A percentile compares a stretch with the other conserved stretches of the same genome.
Evolutionary conservation across 2,888 invertebrate species (phyloP).

Genomic region (Nephrotoma flavescens): DNA sequence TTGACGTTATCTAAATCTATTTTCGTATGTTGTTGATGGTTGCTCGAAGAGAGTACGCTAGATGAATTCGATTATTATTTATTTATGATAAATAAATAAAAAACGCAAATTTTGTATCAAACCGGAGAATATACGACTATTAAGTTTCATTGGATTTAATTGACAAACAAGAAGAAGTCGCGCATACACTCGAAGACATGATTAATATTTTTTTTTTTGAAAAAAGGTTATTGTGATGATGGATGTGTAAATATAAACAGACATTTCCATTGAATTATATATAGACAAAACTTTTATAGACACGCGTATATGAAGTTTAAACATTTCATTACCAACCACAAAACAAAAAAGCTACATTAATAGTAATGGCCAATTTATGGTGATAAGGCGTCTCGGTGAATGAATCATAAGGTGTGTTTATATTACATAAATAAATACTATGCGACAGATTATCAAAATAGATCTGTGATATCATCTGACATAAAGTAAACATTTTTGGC

Average conservation of each 20-base stretch:
- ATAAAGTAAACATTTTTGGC: neutral
- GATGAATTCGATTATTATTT: neutral
- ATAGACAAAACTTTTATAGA: neutral
- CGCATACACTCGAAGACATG: neutral
- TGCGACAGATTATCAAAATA: neutral
- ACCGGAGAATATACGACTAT: neutral
- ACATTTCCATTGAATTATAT: neutral
- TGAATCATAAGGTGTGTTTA: neutral
- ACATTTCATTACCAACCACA: neutral
- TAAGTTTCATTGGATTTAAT: neutral
- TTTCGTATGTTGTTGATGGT: neutral
- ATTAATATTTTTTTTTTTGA: neutral
- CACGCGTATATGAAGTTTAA: neutral
- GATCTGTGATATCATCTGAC: neutral
- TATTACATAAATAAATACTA: neutral
- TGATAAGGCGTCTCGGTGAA: neutral
- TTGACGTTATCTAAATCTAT: neutral
- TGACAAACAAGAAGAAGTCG: neutral
- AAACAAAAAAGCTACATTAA: neutral
- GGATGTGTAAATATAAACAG: neutral
- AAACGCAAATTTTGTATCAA: neutral
- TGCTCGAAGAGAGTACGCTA: neutral
- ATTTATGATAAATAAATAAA: neutral
- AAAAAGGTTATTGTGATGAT: neutral
- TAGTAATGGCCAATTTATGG: neutral